Base-by-base conservation (phyloP, 2,888 invertebrate genomes). In the Laothoe populi region DNA sequence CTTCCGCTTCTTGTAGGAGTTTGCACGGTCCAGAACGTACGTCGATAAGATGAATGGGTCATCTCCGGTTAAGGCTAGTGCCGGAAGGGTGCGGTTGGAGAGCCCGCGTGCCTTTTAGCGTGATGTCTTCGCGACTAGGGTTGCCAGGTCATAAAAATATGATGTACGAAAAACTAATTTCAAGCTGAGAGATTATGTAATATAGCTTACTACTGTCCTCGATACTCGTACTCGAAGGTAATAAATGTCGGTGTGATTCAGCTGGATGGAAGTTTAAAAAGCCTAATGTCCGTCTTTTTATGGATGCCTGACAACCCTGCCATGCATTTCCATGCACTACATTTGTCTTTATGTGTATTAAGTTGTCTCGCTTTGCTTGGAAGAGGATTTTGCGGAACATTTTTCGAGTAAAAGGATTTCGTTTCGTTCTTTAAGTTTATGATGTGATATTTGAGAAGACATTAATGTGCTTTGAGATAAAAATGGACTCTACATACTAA, bases 11-110 rank as follows among this genome's bases (percentile, higher is more conserved):
- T 70, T 64, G 71, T 67, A 62, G 72, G 67, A 70, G 66, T 75
- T 68, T 71, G 66, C 66, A 73, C 68, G 64, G 68, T 68, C 68
- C 66, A 60, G 57, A 62, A 69, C 69, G 65, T 66, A 65, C 72
- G 78, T 83, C 86, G 81, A 87, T 86, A 77, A 79, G 63, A 87
- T 84, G 86, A 87, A 87, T 87, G 75, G 84, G 74, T 85, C 84
- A 87, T 87, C 86, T 87, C 87, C 87, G 84, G 83, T 68, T 67
- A 71, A 68, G 74, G 75, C 71, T 71, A 84, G 83, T 83, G 83
- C 86, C 86, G 87, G 87, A 87, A 83, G 81, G 61, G 71, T 66
- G 70, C 70, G 72, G 76, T 69, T 71, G 72, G 71, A 64, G 66
- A 68, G 70, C 68, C 72, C 73, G 73, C 76, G 66, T 63, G 80